Conservation (phyloP, 2,113 vertebrate species). For the Alethe diademata region DNA sequence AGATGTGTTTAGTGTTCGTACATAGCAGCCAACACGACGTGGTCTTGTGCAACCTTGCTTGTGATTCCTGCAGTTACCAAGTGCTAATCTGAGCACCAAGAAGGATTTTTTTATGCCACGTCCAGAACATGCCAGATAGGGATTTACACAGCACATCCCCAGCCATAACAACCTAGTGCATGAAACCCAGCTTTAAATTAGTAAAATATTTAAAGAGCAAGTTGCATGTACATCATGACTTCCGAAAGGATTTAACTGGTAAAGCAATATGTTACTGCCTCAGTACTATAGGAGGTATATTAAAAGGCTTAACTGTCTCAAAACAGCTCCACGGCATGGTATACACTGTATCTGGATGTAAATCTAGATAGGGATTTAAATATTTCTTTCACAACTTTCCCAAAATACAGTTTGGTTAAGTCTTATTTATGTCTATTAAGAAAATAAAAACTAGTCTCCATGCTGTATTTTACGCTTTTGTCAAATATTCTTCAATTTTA, state of each 20-base stretch:
- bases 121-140: conserved; percentile 7
- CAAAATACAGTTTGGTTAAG: conserved; percentile 31
- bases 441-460: conserved; percentile 46
- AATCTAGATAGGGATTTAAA: conserved; percentile 38
- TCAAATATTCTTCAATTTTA: conserved; percentile 59
- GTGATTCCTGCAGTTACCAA: conserved; percentile 27
- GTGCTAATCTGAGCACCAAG: conserved; percentile 55
- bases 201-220: conserved; percentile 31
- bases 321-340: conserved; percentile 27
- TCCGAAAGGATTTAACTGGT: conserved; percentile 25
- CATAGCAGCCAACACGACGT: background rate
- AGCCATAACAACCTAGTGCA: conserved; percentile 1
- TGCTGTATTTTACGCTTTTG: conserved; percentile 40
- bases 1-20: background rate
- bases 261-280: conserved; percentile 51
- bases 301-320: conserved; percentile 44
- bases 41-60: background rate
- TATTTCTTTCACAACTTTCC: conserved; percentile 40
- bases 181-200: conserved; percentile 47
- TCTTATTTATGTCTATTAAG: conserved; percentile 62
- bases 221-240: conserved; percentile 17
- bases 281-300: conserved; percentile 12
- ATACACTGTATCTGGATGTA: background rate
- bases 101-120: conserved; percentile 21
- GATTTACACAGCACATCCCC: conserved; percentile 42